These are phyloP conservation scores for Calonectris borealis DNA, from an alignment of 2,113 vertebrate species.

Conservation along the genomic window DNA sequence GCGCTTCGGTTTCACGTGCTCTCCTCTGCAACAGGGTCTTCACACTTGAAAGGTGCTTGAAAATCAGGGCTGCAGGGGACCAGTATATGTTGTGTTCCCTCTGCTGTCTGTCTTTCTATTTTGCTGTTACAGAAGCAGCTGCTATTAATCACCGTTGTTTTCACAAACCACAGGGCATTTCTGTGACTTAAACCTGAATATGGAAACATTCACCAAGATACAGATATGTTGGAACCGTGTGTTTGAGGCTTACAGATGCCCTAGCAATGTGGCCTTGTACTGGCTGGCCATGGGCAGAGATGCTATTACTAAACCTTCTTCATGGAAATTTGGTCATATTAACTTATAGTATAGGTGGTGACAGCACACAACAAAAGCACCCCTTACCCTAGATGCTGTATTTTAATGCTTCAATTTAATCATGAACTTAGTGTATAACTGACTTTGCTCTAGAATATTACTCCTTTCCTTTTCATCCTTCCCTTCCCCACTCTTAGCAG, in stretches of 20 bases:
- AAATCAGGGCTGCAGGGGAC: not conserved
- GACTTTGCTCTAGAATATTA: not conserved
- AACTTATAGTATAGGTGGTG: not conserved
- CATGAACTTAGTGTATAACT: not conserved
- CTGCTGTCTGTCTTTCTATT: not conserved
- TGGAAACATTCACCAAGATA: not conserved
- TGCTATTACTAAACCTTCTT: not conserved
- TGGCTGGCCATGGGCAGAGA: not conserved
- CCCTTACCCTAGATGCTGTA: fast-evolving
- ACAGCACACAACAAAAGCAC: not conserved
- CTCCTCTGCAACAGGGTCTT: not conserved
- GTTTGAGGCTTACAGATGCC: not conserved
- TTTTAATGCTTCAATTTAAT: not conserved
- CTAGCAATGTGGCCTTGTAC: not conserved
- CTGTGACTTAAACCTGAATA: not conserved
- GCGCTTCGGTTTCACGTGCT: fast-evolving
- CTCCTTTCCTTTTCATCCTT: not conserved
- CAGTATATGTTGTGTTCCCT: not conserved
- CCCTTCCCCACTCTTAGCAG: not conserved
- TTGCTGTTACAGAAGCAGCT: not conserved
- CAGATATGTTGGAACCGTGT: fast-evolving
- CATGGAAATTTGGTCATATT: not conserved
- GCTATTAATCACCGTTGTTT: not conserved
- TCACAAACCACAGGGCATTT: not conserved
- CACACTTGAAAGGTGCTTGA: not conserved